phyloP scores from a whole-genome alignment of 2,888 invertebrate genomes.

The Synergus japonicus region DNA sequence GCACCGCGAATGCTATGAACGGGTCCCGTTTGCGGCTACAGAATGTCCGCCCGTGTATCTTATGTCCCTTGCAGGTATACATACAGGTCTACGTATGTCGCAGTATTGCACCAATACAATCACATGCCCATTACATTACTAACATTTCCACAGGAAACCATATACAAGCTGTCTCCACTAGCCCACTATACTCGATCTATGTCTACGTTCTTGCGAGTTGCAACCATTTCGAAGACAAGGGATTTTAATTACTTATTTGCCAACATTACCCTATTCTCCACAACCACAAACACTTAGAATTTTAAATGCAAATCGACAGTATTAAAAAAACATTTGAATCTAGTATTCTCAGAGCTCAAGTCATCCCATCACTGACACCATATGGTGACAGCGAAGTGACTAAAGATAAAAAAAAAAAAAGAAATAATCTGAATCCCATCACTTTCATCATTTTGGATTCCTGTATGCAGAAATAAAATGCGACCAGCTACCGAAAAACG shows the following conservation, averaged over 20 bases:
- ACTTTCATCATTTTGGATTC: too few relatives aligned
- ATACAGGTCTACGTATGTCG: background rate
- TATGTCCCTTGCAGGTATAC: conserved; percentile 15
- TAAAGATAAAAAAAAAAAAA: background rate
- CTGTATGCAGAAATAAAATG: background rate
- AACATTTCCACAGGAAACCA: conserved; percentile 27
- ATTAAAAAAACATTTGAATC: background rate
- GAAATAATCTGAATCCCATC: too few relatives aligned
- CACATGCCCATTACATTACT: conserved; percentile 10
- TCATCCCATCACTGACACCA: background rate
- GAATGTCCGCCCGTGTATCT: conserved; percentile 53
- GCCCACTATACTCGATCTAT: conserved; percentile 3
- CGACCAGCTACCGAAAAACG: conserved; percentile 12
- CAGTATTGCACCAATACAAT: background rate
- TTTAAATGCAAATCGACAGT: background rate
- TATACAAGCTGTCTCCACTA: conserved; percentile 23
- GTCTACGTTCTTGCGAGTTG: background rate
- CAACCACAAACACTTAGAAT: conserved; percentile 10
- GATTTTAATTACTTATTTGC: conserved; percentile 38
- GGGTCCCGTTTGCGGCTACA: conserved; percentile 48
- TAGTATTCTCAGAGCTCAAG: too few relatives aligned
- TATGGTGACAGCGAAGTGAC: too few relatives aligned
- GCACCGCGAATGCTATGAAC: conserved; percentile 59
- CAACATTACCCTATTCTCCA: conserved; percentile 28
- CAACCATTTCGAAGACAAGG: conserved; percentile 29